phyloP scores from a whole-genome alignment of 2,797 vertebrate genomes.

The Calcarius lapponicus region DNA sequence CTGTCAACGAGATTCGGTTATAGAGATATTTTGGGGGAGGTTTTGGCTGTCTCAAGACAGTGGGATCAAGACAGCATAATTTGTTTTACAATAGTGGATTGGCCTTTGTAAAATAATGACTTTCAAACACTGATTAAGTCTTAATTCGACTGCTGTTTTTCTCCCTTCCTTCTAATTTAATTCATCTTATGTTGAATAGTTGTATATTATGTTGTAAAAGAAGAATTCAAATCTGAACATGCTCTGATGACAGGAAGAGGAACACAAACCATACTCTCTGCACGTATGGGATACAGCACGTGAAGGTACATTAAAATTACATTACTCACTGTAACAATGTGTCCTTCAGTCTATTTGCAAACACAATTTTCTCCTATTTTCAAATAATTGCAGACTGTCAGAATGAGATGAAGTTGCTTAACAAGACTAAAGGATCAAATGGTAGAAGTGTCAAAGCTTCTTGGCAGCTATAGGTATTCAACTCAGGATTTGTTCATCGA shows the following conservation, averaged over 20 bases:
- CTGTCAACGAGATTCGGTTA: not conserved
- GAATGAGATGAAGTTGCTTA: not conserved
- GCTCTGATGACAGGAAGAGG: not conserved
- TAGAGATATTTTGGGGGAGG: not conserved
- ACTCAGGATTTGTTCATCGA: not conserved
- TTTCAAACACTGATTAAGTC: constrained; percentile 7
- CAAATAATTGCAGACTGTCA: not conserved
- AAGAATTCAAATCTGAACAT: not conserved
- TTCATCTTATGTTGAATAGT: not conserved
- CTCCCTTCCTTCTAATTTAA: not conserved
- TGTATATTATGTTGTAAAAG: not conserved
- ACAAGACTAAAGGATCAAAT: not conserved
- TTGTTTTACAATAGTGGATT: not conserved
- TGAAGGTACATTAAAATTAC: not conserved
- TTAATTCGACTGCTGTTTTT: not conserved
- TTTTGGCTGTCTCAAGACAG: not conserved
- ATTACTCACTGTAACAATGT: not conserved
- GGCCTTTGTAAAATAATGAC: not conserved
- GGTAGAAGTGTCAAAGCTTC: not conserved
- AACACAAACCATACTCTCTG: not conserved
- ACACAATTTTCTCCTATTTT: not conserved
- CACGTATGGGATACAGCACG: fast-evolving
- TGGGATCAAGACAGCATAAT: not conserved
- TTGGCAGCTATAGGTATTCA: not conserved
- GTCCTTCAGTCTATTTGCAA: not conserved